Evolutionary conservation across 2,888 invertebrate species (phyloP).

Genomic region (Drosophila hamatofila): DNA sequence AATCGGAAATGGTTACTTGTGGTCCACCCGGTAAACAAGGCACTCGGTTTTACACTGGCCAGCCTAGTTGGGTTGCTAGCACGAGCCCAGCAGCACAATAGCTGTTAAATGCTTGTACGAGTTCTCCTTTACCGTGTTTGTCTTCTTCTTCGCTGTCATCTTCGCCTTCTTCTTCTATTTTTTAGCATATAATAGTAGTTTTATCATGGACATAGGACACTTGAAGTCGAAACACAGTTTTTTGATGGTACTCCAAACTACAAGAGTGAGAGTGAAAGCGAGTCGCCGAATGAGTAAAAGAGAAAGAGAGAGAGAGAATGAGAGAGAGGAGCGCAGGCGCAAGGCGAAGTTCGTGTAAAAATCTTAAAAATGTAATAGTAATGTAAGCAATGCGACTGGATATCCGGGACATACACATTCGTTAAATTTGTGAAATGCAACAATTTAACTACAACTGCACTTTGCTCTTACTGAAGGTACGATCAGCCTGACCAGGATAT

Average conservation of each 20-base stretch:
- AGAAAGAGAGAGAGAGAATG: neutral
- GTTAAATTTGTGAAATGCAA: constrained; percentile 59
- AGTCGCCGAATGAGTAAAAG: constrained; percentile 22
- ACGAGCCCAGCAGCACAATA: constrained; percentile 31
- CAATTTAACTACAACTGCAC: constrained; percentile 59
- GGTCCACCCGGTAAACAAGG: constrained; percentile 62
- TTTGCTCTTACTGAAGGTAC: constrained; percentile 8
- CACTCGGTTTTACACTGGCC: constrained; percentile 39
- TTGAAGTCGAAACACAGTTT: constrained; percentile 60
- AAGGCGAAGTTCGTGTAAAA: constrained; percentile 54
- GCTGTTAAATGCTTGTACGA: constrained; percentile 33
- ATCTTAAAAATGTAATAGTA: constrained; percentile 55
- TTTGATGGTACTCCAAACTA: constrained; percentile 59
- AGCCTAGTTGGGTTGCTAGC: constrained; percentile 20
- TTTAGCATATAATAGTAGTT: constrained; percentile 21
- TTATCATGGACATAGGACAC: constrained; percentile 38
- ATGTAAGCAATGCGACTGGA: constrained; percentile 41
- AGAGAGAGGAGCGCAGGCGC: constrained; percentile 69
- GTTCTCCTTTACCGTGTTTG: constrained; percentile 25
- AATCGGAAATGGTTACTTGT: constrained; percentile 64
- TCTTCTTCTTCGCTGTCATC: neutral
- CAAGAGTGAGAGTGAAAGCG: constrained; percentile 35
- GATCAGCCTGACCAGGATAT: constrained; percentile 48
- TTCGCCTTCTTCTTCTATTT: neutral
- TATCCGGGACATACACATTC: constrained; percentile 46